A percentile compares a stretch with the other conserved stretches of the same genome.
phyloP scores from a whole-genome alignment of 2,888 invertebrate genomes.

The Sabellastarte sp. region DNA sequence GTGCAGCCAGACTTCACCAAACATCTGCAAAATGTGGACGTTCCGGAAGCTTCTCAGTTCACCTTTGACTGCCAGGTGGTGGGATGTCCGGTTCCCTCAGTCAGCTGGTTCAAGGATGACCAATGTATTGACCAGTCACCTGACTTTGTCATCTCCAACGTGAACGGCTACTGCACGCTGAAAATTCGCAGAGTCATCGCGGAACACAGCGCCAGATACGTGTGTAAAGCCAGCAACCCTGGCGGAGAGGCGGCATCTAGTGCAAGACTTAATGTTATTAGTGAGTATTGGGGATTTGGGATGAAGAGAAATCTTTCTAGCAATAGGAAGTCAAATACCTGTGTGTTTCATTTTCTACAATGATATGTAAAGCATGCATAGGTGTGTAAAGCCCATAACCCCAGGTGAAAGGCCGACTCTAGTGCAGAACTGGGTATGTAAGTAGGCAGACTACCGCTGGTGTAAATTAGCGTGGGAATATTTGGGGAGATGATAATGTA shows the following conservation, averaged over 20 bases:
- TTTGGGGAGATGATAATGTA: too few species aligned
- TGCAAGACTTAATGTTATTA: constrained; percentile 65
- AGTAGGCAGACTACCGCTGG: too few species aligned
- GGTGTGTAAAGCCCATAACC: background rate
- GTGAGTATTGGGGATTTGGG: constrained; percentile 66
- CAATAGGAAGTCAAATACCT: too few species aligned
- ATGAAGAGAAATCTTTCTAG: too few species aligned
- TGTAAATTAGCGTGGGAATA: too few species aligned
- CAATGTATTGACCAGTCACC: constrained; percentile 54
- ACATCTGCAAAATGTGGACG: constrained; percentile 54
- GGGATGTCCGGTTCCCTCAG: constrained; percentile 55
- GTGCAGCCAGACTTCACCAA: constrained; percentile 56
- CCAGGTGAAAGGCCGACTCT: too few species aligned
- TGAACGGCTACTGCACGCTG: constrained; percentile 77
- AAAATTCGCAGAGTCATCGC: constrained; percentile 70
- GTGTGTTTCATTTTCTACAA: too few species aligned
- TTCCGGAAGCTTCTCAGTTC: constrained; percentile 52
- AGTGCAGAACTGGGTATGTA: too few species aligned
- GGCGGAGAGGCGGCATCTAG: constrained; percentile 48
- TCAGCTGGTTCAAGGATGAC: constrained; percentile 58
- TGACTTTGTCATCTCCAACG: constrained; percentile 73
- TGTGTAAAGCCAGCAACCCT: constrained; percentile 50
- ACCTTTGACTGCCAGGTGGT: constrained; percentile 58
- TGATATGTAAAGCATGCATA: too few species aligned
- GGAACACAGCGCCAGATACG: constrained; percentile 68